phyloP scores from a whole-genome alignment of 1,140 invertebrate species.

The Melanaphis sacchari region DNA sequence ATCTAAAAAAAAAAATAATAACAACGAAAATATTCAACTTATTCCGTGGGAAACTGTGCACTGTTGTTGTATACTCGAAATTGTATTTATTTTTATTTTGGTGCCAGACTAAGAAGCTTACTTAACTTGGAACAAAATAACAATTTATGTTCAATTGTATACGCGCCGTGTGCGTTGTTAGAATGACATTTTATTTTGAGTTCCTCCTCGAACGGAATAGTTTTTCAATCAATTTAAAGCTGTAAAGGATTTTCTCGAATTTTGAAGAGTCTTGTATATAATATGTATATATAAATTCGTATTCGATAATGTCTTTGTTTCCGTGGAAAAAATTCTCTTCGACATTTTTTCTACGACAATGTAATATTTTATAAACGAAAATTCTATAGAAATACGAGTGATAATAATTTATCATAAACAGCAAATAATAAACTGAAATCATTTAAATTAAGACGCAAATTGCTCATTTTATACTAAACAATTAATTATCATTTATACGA shows the following conservation, averaged over 20 bases:
- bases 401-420: neutral
- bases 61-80: neutral
- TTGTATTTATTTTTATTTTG: neutral
- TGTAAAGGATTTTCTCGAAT: neutral
- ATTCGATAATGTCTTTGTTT: neutral
- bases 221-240: neutral
- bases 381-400: neutral
- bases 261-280: neutral
- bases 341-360: neutral
- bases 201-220: neutral
- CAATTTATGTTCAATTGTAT: conserved; percentile 15
- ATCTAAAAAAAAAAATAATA: neutral
- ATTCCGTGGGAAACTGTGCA: neutral
- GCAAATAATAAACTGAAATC: neutral
- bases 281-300: neutral
- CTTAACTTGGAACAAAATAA: neutral
- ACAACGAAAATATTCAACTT: neutral
- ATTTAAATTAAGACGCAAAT: neutral
- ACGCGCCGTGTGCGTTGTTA: neutral
- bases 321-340: neutral
- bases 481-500: neutral
- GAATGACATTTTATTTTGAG: neutral
- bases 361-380: neutral
- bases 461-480: neutral
- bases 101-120: neutral